Evolutionary conservation across 2,888 invertebrate species (phyloP).

Genomic region (Augiades crinisus): DNA sequence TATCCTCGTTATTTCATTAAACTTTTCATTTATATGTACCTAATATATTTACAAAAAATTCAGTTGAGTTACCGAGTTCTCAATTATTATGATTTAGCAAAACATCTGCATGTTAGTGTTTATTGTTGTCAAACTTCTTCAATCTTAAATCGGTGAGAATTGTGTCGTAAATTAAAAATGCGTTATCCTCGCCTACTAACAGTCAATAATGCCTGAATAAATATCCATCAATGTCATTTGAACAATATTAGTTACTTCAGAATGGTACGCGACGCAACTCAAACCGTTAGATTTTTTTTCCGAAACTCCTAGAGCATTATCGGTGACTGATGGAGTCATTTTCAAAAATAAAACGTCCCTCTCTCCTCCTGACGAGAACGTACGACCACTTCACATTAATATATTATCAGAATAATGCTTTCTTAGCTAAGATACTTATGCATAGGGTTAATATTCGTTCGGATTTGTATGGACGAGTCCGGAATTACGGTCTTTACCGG

Average conservation of each 20-base stretch:
- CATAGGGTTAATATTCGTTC: too few relatives aligned
- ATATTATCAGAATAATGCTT: conserved; percentile 71
- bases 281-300: conserved; percentile 60
- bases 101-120: too few relatives aligned
- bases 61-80: too few relatives aligned
- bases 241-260: conserved; percentile 64
- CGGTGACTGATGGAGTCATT: conserved; percentile 76
- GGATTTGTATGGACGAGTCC: too few relatives aligned
- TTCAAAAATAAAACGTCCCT: conserved; percentile 76
- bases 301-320: conserved; percentile 61
- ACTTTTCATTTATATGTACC: too few relatives aligned
- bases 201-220: conserved; percentile 52
- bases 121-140: too few relatives aligned
- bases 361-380: conserved; percentile 55
- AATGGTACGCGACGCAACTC: conserved; percentile 62
- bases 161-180: conserved; percentile 11
- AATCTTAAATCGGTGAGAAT: background rate
- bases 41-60: too few relatives aligned
- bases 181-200: conserved; percentile 39
- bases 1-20: too few relatives aligned
- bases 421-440: conserved; percentile 38
- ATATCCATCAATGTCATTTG: conserved; percentile 47
- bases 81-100: too few relatives aligned
- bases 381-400: conserved; percentile 69
- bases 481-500: too few relatives aligned